Percentiles rank a stretch among this genome's conserved stretches.
These are phyloP conservation scores for Cephus pygmeus DNA, from an alignment of 2,888 invertebrate species.

Conservation along the genomic window DNA sequence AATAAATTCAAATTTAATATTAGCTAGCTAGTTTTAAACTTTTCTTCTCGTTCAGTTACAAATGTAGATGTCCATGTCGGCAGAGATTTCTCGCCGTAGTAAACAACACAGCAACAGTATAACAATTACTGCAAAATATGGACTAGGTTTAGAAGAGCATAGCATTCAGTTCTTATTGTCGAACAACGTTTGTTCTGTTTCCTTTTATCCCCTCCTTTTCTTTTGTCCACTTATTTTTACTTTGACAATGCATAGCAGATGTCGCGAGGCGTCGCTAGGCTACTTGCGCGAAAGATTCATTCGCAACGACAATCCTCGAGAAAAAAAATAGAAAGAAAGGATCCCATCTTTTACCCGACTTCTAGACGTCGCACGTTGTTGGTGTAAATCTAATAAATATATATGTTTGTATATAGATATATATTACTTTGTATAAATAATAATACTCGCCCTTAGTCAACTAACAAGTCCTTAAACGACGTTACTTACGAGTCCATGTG, in stretches of 20 bases:
- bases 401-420: conserved; percentile 12
- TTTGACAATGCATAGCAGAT: neutral
- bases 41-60: conserved; percentile 6
- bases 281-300: neutral
- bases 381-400: conserved; percentile 4
- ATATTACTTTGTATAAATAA: conserved; percentile 25
- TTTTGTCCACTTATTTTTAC: neutral
- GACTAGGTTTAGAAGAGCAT: conserved; percentile 22
- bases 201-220: neutral
- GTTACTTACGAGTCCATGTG: neutral
- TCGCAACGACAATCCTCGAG: neutral
- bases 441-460: conserved; percentile 5
- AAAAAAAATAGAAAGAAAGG: neutral
- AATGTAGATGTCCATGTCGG: conserved; percentile 1
- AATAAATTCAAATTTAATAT: neutral
- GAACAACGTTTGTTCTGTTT: conserved; percentile 12
- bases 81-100: neutral
- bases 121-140: conserved; percentile 13
- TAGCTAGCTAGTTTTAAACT: neutral
- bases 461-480: neutral
- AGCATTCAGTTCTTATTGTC: conserved; percentile 20
- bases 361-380: neutral
- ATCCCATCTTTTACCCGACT: neutral
- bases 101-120: neutral
- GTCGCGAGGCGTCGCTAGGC: no score